phyloP scores from a whole-genome alignment of 2,113 vertebrate genomes.

The Tringa solitaria region DNA sequence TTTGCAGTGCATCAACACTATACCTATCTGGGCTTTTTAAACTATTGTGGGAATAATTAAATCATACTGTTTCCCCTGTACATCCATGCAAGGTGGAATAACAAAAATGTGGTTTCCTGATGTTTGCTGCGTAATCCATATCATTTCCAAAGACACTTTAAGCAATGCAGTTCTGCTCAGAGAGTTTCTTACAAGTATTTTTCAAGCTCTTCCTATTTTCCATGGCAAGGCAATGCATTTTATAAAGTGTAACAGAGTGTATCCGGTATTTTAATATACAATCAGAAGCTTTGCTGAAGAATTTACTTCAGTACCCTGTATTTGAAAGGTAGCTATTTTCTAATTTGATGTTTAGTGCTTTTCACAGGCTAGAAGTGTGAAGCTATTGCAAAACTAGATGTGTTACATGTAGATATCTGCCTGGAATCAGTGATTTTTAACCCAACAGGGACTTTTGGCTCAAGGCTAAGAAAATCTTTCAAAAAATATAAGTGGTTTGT shows the following conservation, averaged over 20 bases:
- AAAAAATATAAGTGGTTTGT: background rate
- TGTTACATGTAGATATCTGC: background rate
- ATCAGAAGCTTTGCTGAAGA: background rate
- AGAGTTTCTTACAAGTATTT: background rate
- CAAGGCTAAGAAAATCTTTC: background rate
- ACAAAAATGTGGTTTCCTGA: background rate
- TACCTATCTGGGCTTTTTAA: background rate
- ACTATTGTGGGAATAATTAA: background rate
- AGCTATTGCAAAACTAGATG: background rate
- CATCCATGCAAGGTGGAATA: background rate
- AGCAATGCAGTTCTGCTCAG: background rate
- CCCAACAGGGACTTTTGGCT: background rate
- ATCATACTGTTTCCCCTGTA: background rate
- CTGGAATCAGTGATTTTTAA: background rate
- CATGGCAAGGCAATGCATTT: background rate
- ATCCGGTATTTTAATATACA: background rate
- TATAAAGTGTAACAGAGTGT: background rate
- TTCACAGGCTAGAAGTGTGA: background rate
- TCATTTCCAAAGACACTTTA: background rate
- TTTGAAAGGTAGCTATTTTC: background rate
- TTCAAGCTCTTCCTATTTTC: background rate
- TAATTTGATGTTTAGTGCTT: background rate
- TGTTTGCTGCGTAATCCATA: fast-evolving
- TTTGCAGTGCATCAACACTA: conserved; percentile 2
- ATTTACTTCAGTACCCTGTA: background rate